phyloP scores from a whole-genome alignment of 2,113 vertebrate genomes.

The Phyllostomus hastatus region DNA sequence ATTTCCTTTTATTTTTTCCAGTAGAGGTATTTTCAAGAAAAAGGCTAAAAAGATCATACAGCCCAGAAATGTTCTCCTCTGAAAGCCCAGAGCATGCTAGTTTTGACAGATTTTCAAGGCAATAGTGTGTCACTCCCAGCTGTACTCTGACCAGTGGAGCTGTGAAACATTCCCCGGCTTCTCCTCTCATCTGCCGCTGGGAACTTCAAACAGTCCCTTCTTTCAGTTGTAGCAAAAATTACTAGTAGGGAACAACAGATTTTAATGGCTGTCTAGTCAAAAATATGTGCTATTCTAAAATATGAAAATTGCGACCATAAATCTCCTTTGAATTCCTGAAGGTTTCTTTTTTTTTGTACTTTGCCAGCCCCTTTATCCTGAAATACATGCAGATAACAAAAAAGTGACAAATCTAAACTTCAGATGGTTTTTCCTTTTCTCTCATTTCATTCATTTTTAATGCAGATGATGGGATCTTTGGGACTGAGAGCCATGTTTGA shows the following conservation, averaged over 20 bases:
- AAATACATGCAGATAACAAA: constrained; percentile 52
- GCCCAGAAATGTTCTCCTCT: background rate
- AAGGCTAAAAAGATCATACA: background rate
- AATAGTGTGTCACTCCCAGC: background rate
- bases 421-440: constrained; percentile 43
- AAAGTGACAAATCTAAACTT: constrained; percentile 43
- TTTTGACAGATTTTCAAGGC: constrained; percentile 24
- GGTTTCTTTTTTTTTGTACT: background rate
- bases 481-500: constrained; percentile 48
- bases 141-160: background rate
- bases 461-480: constrained; percentile 46
- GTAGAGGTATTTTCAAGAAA: background rate
- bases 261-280: constrained; percentile 25
- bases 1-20: background rate
- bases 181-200: background rate
- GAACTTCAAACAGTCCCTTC: background rate
- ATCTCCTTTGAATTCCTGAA: constrained; percentile 4
- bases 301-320: constrained; percentile 41
- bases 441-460: constrained; percentile 71
- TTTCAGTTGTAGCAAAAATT: constrained; percentile 18
- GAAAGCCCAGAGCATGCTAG: background rate
- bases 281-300: constrained; percentile 24
- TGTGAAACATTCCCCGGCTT: background rate
- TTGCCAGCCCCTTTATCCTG: background rate
- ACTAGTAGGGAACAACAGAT: background rate